Conservation (phyloP, 2,113 vertebrate species). For the Engystomops pustulosus region DNA sequence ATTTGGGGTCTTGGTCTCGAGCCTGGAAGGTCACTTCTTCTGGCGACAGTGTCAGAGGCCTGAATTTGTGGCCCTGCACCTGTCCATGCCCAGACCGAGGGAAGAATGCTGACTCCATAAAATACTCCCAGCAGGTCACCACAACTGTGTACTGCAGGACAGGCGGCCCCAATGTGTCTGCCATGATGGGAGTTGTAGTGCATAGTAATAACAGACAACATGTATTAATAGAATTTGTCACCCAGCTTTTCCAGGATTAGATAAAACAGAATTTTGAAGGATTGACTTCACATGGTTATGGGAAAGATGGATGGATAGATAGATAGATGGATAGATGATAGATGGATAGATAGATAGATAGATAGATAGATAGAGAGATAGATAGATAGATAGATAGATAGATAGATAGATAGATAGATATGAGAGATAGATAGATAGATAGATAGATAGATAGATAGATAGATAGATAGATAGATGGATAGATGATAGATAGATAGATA, state of each 20-base stretch:
- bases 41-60: slow-evolving; percentile 39
- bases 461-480: too few species aligned
- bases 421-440: too few species aligned
- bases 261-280: background rate
- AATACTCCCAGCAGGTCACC: background rate
- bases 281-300: too few species aligned
- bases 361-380: too few species aligned
- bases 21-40: slow-evolving; percentile 24
- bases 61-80: slow-evolving; percentile 38
- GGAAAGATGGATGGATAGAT: too few species aligned
- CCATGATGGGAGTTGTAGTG: background rate
- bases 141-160: slow-evolving; percentile 2
- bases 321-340: too few species aligned
- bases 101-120: slow-evolving; percentile 11
- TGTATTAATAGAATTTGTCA: background rate
- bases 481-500: background rate
- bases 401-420: too few species aligned
- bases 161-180: background rate
- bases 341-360: too few species aligned
- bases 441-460: too few species aligned
- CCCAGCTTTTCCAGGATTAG: background rate
- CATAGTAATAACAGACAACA: background rate
- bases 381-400: too few species aligned
- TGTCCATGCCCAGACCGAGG: background rate
- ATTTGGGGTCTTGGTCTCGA: slow-evolving; percentile 23